Evolutionary conservation across 2,797 vertebrate genomes (phyloP).

Genomic region (Pseudopleuronectes americanus): DNA sequence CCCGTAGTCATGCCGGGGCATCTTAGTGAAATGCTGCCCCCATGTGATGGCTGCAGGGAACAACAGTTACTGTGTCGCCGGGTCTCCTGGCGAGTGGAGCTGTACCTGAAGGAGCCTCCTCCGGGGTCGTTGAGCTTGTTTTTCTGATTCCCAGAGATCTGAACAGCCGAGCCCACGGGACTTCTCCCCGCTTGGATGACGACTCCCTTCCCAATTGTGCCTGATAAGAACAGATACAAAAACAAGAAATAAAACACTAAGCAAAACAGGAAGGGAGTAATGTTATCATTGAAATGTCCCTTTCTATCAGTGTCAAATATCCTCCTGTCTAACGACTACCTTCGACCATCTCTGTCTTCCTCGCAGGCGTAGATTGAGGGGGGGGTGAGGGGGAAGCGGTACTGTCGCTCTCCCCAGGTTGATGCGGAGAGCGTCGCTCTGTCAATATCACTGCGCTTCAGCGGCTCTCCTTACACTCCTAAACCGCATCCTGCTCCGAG

Average conservation of each 20-base stretch:
- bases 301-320: conserved; percentile 83
- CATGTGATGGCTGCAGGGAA: conserved; percentile 81
- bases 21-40: conserved; percentile 91
- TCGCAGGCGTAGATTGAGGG: conserved; percentile 52
- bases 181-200: conserved; percentile 84
- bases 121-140: conserved; percentile 90
- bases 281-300: conserved; percentile 84
- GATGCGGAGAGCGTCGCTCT: conserved; percentile 70
- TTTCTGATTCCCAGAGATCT: conserved; percentile 91
- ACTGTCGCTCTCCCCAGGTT: conserved; percentile 75
- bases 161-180: conserved; percentile 84
- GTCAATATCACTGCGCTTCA: conserved; percentile 83
- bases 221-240: conserved; percentile 78
- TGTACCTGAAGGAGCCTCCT: conserved; percentile 90
- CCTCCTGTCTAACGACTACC: conserved; percentile 83
- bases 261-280: conserved; percentile 73
- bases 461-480: conserved; percentile 76
- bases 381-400: conserved; percentile 14
- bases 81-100: conserved; percentile 26
- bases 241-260: conserved; percentile 51
- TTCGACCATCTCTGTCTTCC: conserved; percentile 78
- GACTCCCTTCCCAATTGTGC: conserved; percentile 85
- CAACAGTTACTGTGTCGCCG: conserved; percentile 21
- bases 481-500: conserved; percentile 78
- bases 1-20: conserved; percentile 71